These are phyloP conservation scores for Rynchops niger DNA, from an alignment of 2,113 vertebrate species.

Conservation along the genomic window DNA sequence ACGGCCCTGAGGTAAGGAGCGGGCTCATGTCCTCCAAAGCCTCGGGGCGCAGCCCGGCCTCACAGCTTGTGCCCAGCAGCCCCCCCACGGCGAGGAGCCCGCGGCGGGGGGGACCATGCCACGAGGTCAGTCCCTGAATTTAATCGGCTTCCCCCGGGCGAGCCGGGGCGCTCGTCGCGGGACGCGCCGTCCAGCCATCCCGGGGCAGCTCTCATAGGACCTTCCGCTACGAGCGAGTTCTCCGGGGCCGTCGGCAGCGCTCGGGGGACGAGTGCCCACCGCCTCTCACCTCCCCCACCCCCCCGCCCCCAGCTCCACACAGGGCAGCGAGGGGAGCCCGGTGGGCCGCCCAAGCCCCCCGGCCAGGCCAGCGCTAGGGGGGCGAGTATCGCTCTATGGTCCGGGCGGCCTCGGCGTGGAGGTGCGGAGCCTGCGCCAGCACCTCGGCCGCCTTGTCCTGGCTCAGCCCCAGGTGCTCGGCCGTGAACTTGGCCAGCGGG, in stretches of 20 bases:
- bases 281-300: not conserved
- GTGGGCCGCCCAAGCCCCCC: not conserved
- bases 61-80: conserved; percentile 20
- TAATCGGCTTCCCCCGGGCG: not conserved
- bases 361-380: conserved; percentile 74
- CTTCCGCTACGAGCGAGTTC: not conserved
- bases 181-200: not conserved
- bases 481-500: conserved; percentile 91
- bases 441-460: conserved; percentile 92
- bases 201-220: not conserved
- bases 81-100: not conserved
- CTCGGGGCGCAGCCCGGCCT: conserved; percentile 11
- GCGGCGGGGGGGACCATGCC: not conserved
- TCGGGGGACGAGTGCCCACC: not conserved
- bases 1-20: conserved; percentile 46
- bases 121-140: conserved; percentile 45
- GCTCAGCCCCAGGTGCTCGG: conserved; percentile 88
- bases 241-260: not conserved
- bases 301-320: not conserved
- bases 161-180: not conserved
- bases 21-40: conserved; percentile 56
- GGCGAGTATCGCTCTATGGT: conserved; percentile 94
- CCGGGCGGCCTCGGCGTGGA: conserved; percentile 79
- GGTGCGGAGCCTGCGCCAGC: conserved; percentile 81
- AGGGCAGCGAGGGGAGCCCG: not conserved